Evolutionary conservation across 2,113 vertebrate species (phyloP).

Genomic region (Epinephelus moara): DNA sequence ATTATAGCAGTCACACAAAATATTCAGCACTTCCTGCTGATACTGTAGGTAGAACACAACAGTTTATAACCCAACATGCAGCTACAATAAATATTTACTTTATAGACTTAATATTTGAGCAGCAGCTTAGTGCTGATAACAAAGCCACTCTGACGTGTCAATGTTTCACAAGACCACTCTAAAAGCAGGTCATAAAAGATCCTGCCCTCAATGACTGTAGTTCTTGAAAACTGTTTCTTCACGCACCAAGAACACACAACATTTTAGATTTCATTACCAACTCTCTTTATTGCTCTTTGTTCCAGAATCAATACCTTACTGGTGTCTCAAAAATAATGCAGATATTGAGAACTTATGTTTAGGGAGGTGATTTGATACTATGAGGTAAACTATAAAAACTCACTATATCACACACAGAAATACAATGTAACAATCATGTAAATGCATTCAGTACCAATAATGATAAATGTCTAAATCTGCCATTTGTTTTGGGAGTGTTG

Average conservation of each 20-base stretch:
- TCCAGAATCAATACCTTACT: neutral
- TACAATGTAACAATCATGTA: neutral
- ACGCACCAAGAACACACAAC: neutral
- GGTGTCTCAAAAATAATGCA: conserved; percentile 46
- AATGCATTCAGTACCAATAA: neutral
- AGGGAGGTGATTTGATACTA: neutral
- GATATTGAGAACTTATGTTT: conserved; percentile 16
- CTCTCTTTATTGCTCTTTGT: conserved; percentile 28
- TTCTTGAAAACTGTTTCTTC: neutral
- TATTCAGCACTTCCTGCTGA: neutral
- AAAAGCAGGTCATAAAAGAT: conserved; percentile 3
- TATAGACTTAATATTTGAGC: neutral
- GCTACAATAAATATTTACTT: conserved; percentile 3
- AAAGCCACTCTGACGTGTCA: neutral
- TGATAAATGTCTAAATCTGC: neutral
- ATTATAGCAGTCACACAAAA: neutral
- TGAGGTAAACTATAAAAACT: neutral
- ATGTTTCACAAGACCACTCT: conserved; percentile 11
- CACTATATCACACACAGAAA: neutral
- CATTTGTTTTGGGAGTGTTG: neutral
- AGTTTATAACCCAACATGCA: neutral
- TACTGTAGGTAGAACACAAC: neutral
- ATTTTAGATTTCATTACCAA: neutral
- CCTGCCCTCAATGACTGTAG: neutral
- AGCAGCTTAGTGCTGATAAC: conserved; percentile 36